Base-by-base conservation (phyloP, 2,113 vertebrate genomes). In the Mohoua ochrocephala region DNA sequence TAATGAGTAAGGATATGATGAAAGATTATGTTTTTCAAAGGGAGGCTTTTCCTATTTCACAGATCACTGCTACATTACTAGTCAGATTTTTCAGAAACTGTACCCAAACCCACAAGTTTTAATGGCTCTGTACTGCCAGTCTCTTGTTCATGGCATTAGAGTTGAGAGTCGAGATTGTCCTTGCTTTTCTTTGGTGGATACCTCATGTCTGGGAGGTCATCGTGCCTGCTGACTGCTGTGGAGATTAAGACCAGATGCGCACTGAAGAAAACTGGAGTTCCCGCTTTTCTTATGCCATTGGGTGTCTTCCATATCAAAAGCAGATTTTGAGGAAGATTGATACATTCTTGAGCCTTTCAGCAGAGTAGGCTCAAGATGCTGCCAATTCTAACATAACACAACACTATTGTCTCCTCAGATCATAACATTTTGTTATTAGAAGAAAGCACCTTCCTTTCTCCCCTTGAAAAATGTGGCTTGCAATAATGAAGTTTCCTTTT, bases 161-260 rank as follows among this genome's bases (percentile, higher is more conserved):
- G 54, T 3, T 35, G n/a, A 33, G 30, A 44, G 41, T 3, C n/a
- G n/a, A 67, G 71, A 22, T 7, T 45, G 18, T 33, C 41, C 19
- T 41, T 60, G 39, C 22, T 69, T 69, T 64, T 19, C 6, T 35
- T 41, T 10, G 8, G 39, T 12, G 6, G 37, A 31, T 24, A 57
- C 11, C 15, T 47, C 42, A n/a, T 5, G 30, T 56, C 57, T 37
- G 27, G 24, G 15, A 75, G 45, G 27, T 44, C 54, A 71, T 10
- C 0, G 0, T 30, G 5, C 52, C 57, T 67, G 35, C 18, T 54
- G 31, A n/a, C 9, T 19, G 42, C n/a, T n/a, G 27, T 23, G 44
- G 30, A 91, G 52, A 21, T 57, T 19, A n/a, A 84, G 42, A 50
- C 9, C 10, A 37, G 19, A 27, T 28, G 5, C 8, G 27, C 2